These are phyloP conservation scores for Campoletis sonorensis DNA, from an alignment of 1,140 invertebrate genomes.

Conservation along the genomic window DNA sequence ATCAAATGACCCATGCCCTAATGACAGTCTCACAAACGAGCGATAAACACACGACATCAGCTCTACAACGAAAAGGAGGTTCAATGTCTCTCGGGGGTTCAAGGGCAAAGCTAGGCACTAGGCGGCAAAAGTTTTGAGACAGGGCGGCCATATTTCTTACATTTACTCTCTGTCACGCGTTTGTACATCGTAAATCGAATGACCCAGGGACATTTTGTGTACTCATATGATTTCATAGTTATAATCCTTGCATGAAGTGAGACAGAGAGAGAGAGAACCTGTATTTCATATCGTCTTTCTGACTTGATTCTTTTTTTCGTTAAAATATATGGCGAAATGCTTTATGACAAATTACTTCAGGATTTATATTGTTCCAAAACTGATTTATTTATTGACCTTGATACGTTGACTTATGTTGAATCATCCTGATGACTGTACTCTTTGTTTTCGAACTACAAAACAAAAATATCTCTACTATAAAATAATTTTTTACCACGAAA, in stretches of 20 bases:
- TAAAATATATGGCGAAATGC: no score
- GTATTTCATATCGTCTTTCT: no score
- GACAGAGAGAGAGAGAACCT: no score
- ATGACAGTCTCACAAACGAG: neutral
- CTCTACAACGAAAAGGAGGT: conserved; percentile 27
- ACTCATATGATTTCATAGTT: conserved; percentile 35
- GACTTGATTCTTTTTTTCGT: no score
- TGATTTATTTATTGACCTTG: no score
- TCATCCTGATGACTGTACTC: no score
- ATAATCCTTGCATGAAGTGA: conserved; percentile 23
- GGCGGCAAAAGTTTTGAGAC: conserved; percentile 20
- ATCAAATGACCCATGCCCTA: neutral
- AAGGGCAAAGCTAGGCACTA: conserved; percentile 41
- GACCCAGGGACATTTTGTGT: conserved; percentile 22
- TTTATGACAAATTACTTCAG: no score
- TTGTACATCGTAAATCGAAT: neutral
- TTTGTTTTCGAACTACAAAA: no score
- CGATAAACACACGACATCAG: neutral
- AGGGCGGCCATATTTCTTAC: neutral
- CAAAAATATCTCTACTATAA: no score
- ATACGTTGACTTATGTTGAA: no score
- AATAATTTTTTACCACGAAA: no score
- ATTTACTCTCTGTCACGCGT: neutral
- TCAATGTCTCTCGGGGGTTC: conserved; percentile 51
- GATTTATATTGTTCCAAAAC: no score